phyloP scores from a whole-genome alignment of 2,113 vertebrate genomes.

The Cariama cristata region DNA sequence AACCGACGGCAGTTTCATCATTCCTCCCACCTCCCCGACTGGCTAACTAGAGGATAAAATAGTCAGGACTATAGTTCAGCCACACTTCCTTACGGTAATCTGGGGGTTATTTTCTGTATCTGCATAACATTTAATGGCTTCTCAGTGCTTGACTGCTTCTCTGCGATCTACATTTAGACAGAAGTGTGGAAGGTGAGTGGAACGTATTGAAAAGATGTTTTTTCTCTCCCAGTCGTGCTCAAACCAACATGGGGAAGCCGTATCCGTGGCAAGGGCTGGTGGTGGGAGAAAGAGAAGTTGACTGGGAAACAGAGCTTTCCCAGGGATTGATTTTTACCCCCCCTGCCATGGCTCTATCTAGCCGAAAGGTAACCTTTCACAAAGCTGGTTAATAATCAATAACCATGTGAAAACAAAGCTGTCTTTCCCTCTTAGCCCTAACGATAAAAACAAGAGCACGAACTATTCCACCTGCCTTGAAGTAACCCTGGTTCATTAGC shows the following conservation, averaged over 20 bases:
- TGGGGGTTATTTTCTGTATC: background rate
- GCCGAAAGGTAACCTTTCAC: constrained; percentile 70
- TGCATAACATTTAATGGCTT: background rate
- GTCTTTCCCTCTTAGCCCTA: constrained; percentile 32
- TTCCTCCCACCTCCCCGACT: background rate
- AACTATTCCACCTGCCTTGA: constrained; percentile 47
- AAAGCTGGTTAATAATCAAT: constrained; percentile 83
- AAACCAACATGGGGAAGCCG: background rate
- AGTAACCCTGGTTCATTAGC: constrained; percentile 10
- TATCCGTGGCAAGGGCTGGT: background rate
- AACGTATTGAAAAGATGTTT: background rate
- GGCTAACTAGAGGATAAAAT: background rate
- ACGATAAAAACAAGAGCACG: constrained; percentile 59
- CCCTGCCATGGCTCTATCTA: constrained; percentile 39
- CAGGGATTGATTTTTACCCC: constrained; percentile 75
- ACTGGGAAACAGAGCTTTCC: constrained; percentile 61
- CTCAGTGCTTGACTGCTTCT: background rate
- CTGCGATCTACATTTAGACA: background rate
- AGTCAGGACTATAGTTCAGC: background rate
- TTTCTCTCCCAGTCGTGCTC: background rate
- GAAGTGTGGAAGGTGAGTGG: background rate
- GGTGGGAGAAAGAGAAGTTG: background rate
- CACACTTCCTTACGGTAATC: background rate
- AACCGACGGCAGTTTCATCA: background rate
- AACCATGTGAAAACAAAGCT: constrained; percentile 78